phyloP scores from a whole-genome alignment of 2,888 invertebrate genomes.

The Zelleria hepariella region DNA sequence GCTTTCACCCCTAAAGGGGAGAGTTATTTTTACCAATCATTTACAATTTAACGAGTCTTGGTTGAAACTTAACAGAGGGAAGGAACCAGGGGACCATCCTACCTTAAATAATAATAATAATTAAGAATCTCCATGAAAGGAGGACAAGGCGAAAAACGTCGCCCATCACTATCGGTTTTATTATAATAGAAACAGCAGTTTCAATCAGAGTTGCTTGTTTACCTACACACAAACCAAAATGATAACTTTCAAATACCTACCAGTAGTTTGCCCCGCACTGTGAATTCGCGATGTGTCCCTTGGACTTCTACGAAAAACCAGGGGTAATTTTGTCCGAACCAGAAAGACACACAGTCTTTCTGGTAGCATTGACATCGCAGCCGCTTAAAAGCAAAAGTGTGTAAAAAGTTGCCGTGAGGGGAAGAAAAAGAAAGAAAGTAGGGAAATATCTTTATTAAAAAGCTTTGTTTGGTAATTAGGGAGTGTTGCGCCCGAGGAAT shows the following conservation, averaged over 20 bases:
- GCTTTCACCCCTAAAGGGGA: not conserved
- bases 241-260: no score
- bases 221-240: no score
- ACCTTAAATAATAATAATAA: not conserved
- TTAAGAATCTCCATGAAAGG: not conserved
- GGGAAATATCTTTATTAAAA: constrained; percentile 42
- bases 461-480: constrained; percentile 64
- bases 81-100: not conserved
- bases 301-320: no score
- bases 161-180: no score
- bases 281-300: no score
- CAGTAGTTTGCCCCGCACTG: no score
- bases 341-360: not conserved
- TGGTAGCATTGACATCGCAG: not conserved
- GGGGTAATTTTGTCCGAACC: no score
- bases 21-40: not conserved
- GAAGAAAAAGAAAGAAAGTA: constrained; percentile 29
- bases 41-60: not conserved
- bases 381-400: constrained; percentile 3
- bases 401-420: not conserved
- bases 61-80: no score
- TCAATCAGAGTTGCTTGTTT: no score
- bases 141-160: not conserved
- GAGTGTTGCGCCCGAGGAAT: constrained; percentile 40
- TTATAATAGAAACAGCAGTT: no score